Percentiles rank a stretch among this genome's conserved stretches.
Conservation (phyloP, 2,797 vertebrate species). For the Simalia tracyae region DNA sequence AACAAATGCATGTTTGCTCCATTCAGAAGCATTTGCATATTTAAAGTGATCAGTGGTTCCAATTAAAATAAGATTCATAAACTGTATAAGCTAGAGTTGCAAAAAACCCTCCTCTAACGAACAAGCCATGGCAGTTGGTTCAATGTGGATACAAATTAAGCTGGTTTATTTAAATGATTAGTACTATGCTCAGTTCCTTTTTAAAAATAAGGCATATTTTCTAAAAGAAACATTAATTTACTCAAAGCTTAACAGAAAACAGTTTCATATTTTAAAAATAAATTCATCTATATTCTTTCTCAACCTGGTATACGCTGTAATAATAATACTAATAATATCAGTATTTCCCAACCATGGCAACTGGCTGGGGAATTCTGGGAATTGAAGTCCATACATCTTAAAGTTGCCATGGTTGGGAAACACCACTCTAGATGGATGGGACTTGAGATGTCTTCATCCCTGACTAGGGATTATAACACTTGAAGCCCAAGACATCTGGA, state of each 20-base stretch:
- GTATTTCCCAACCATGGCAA: neutral
- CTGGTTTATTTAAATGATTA: neutral
- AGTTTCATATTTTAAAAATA: neutral
- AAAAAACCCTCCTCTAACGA: neutral
- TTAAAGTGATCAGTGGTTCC: neutral
- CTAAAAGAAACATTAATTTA: neutral
- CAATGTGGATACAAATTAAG: neutral
- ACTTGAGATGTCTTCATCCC: neutral
- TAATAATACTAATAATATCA: neutral
- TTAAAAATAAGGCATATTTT: neutral
- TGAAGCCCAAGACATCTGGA: neutral
- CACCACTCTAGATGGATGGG: neutral
- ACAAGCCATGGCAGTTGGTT: neutral
- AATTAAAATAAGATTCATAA: conserved; percentile 18
- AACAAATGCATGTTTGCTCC: neutral
- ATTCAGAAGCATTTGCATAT: neutral
- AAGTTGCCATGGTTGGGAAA: neutral
- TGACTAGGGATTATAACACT: neutral
- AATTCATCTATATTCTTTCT: neutral
- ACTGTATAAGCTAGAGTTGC: neutral
- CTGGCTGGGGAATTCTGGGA: neutral
- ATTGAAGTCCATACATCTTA: neutral
- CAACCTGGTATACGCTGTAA: neutral
- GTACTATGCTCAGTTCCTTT: neutral
- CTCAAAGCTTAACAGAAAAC: neutral